phyloP scores from a whole-genome alignment of 2,888 invertebrate species.

The Tenthredo livida region DNA sequence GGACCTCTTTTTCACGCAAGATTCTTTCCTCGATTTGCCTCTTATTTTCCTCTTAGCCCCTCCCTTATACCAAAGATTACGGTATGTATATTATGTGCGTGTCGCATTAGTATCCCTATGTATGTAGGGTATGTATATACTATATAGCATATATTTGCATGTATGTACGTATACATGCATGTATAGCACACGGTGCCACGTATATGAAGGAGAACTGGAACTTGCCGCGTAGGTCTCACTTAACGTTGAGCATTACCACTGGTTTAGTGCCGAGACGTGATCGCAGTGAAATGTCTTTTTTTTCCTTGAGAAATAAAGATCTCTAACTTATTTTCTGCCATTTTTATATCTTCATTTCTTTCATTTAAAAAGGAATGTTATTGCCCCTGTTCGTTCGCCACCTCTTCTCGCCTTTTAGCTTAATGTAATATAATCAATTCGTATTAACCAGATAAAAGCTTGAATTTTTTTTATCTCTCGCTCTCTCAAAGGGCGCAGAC shows the following conservation, averaged over 20 bases:
- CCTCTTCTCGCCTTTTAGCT: background rate
- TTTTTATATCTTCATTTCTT: slow-evolving; percentile 18
- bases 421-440: slow-evolving; percentile 23
- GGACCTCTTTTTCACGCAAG: background rate
- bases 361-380: background rate
- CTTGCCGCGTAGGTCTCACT: slow-evolving; percentile 49
- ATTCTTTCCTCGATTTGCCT: background rate
- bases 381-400: background rate
- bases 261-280: slow-evolving; percentile 48
- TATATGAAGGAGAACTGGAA: slow-evolving; percentile 25
- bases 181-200: background rate
- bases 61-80: background rate
- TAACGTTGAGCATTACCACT: slow-evolving; percentile 49
- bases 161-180: background rate
- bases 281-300: slow-evolving; percentile 38
- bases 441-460: slow-evolving; percentile 33
- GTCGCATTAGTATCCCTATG: background rate
- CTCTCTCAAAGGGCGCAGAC: background rate
- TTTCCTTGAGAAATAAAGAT: slow-evolving; percentile 21
- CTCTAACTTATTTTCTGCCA: slow-evolving; percentile 18
- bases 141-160: background rate
- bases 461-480: slow-evolving; percentile 18
- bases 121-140: background rate
- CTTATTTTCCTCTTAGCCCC: background rate
- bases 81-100: slow-evolving; percentile 11